Percentiles rank a stretch among this genome's conserved stretches.
These are phyloP conservation scores for Nasonia longicornis DNA, from an alignment of 1,140 invertebrate genomes.

Conservation along the genomic window DNA sequence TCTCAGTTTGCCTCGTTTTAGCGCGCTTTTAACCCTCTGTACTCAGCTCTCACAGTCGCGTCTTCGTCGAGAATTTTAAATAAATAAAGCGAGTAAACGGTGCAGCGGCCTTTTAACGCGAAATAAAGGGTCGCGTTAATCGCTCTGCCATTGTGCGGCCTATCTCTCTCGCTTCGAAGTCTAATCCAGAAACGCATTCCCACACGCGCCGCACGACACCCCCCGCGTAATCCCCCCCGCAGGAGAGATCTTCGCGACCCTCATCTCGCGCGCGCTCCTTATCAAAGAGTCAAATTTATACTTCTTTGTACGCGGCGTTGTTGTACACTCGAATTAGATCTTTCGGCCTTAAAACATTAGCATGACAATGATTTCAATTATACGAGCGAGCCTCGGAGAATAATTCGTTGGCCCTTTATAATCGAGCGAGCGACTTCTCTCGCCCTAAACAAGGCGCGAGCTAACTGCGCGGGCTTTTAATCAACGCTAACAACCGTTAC, in stretches of 20 bases:
- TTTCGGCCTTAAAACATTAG: neutral
- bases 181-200: conserved; percentile 17
- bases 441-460: conserved; percentile 1
- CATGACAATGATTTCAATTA: conserved; percentile 1
- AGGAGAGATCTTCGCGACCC: too few species aligned
- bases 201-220: neutral
- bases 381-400: neutral
- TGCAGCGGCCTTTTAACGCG: neutral
- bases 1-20: conserved; percentile 6
- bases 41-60: too few species aligned
- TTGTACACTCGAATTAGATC: neutral
- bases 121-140: neutral
- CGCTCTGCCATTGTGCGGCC: conserved; percentile 11
- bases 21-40: conserved; percentile 1
- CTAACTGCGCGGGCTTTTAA: conserved; percentile 38
- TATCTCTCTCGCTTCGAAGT: conserved; percentile 14
- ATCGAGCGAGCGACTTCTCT: conserved; percentile 4
- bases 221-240: too few species aligned
- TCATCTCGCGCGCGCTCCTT: neutral
- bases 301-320: neutral
- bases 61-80: neutral
- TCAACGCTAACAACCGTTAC: conserved; percentile 44
- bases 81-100: neutral
- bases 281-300: neutral
- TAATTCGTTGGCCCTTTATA: neutral